phyloP scores from a whole-genome alignment of 1,140 invertebrate genomes.

The Manduca sexta region DNA sequence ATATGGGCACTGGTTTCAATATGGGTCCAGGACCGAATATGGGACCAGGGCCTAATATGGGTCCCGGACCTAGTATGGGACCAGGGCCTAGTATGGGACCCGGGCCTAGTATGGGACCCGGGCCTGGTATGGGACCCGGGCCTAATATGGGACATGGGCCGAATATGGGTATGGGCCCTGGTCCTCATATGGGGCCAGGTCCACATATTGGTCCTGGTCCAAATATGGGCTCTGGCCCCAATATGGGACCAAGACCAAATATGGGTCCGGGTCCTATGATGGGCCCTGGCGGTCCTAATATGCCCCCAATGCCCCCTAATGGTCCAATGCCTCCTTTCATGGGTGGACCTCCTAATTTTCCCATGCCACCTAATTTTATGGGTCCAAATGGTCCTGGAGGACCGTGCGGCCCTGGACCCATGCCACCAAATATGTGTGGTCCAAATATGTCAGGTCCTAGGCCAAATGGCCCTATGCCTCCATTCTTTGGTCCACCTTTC shows the following conservation, averaged over 20 bases:
- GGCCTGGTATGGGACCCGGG: conserved; percentile 12
- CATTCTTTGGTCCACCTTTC: conserved; percentile 53
- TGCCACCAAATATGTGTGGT: conserved; percentile 52
- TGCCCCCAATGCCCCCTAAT: conserved; percentile 11
- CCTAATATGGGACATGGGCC: conserved; percentile 25
- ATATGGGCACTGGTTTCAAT: conserved; percentile 22
- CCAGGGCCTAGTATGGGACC: conserved; percentile 16
- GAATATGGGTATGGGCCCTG: conserved; percentile 35
- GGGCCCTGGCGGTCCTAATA: conserved; percentile 15
- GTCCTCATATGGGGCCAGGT: no score
- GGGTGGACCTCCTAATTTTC: conserved; percentile 45
- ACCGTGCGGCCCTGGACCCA: conserved; percentile 36
- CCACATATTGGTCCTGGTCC: no score
- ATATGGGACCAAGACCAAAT: conserved; percentile 18
- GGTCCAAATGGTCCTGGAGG: conserved; percentile 46
- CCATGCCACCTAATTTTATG: conserved; percentile 57
- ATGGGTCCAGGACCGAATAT: conserved; percentile 24
- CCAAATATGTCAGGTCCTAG: conserved; percentile 49
- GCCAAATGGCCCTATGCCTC: conserved; percentile 58
- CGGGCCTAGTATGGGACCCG: conserved; percentile 17
- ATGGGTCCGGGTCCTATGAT: conserved; percentile 16
- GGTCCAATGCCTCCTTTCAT: conserved; percentile 36
- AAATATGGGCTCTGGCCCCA: conserved; percentile 3
- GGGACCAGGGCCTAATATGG: conserved; percentile 22
- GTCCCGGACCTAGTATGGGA: conserved; percentile 18